Base-by-base conservation (phyloP, 2,888 invertebrate genomes). In the Aphidoletes aphidimyza region DNA sequence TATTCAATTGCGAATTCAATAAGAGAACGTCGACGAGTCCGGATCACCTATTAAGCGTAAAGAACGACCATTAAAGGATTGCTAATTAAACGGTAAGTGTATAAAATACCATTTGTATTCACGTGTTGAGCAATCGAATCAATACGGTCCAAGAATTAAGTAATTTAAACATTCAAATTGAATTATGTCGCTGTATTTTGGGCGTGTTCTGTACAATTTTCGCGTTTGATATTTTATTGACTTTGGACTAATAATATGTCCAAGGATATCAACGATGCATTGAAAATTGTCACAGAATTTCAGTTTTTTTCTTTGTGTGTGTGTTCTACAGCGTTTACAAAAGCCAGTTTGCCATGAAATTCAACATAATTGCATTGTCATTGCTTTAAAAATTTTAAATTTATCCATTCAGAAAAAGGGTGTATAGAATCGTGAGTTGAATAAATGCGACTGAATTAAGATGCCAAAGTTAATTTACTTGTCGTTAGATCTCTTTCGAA, bases 241-340 rank as follows among this genome's bases (percentile, higher is more conserved):
- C 81, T 81, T 81, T 81, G 81, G 37, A 37, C 81, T 37, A 37
- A 81, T 11, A 1, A 37, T 11, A 37, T 81, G 81, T 81, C 22
- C 81, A 81, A 81, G 81, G 81, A 81, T 81, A 81, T 81, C 81
- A 81, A 81, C 37, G 37, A 81, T 81, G 37, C 81, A 81, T 81
- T 81, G 36, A 22, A 81, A 81, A 37, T 37, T 81, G 81, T 37
- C 5, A 37, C 37, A 37, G 81, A 39, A 37, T n/a, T 22, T n/a
- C 6, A 37, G 5, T 5, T 54, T 17, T 6, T 19, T 54, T 19
- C 54, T 6, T 54, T 54, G 6, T 14, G n/a, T n/a, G n/a, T n/a
- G n/a, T n/a, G n/a, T n/a, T n/a, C n/a, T n/a, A n/a, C n/a, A n/a
- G n/a, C n/a, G n/a, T n/a, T n/a, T n/a, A n/a, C n/a, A n/a, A n/a